Evolutionary conservation across 2,113 vertebrate species (phyloP).

Genomic region (Taxidea taxus): DNA sequence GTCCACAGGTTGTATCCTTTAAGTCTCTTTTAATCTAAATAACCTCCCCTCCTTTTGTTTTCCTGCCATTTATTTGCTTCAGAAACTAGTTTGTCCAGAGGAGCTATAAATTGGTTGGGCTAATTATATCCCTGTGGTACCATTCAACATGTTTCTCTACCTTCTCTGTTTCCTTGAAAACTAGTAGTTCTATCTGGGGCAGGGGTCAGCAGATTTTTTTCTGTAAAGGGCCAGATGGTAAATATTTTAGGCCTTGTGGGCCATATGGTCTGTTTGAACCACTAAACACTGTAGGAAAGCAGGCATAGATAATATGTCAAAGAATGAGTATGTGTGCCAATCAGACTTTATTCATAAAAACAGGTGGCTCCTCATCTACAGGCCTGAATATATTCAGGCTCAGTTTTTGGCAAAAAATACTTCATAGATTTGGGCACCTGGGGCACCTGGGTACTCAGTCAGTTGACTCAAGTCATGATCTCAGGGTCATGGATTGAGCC

Average conservation of each 20-base stretch:
- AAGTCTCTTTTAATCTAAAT: conserved; percentile 26
- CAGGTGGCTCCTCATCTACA: background rate
- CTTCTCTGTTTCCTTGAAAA: conserved; percentile 27
- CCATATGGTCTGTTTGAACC: background rate
- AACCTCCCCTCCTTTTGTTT: background rate
- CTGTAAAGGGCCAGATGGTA: background rate
- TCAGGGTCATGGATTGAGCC: background rate
- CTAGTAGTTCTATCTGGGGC: background rate
- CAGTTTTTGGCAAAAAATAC: background rate
- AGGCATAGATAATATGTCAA: background rate
- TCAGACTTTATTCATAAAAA: background rate
- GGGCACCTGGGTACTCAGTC: background rate
- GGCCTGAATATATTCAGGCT: background rate
- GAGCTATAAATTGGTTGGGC: background rate
- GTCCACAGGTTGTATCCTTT: background rate
- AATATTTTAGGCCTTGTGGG: conserved; percentile 9
- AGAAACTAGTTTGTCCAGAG: conserved; percentile 29
- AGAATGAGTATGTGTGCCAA: background rate
- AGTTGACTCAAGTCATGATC: background rate
- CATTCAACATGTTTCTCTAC: background rate
- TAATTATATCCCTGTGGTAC: background rate
- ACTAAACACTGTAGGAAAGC: background rate
- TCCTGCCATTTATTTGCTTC: conserved; percentile 3
- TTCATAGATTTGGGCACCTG: background rate
- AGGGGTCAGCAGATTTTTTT: background rate